phyloP scores from a whole-genome alignment of 1,140 invertebrate genomes.

The Pectinophora gossypiella region DNA sequence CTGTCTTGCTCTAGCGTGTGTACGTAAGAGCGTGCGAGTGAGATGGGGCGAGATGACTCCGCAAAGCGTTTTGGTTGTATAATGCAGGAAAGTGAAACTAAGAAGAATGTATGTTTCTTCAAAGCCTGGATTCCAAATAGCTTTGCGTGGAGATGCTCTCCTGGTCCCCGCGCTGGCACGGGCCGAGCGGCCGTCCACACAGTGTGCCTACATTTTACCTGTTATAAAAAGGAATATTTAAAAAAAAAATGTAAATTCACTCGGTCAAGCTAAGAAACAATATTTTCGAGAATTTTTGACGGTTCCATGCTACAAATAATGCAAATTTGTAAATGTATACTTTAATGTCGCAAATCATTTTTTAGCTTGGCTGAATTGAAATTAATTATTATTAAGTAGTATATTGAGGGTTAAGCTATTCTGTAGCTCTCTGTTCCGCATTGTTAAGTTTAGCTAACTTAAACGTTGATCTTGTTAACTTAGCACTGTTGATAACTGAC shows the following conservation, averaged over 20 bases:
- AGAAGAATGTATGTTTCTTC: too few relatives aligned
- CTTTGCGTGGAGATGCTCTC: too few relatives aligned
- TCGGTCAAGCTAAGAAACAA: slow-evolving; percentile 19
- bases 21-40: too few relatives aligned
- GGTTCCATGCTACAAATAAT: background rate
- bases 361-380: slow-evolving; percentile 15
- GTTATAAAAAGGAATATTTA: slow-evolving; percentile 20
- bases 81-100: too few relatives aligned
- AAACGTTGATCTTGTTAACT: slow-evolving; percentile 13
- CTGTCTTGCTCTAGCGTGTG: background rate
- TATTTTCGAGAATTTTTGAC: background rate
- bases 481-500: background rate
- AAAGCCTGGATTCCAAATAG: too few relatives aligned
- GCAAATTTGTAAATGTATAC: too few relatives aligned
- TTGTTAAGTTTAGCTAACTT: slow-evolving; percentile 20
- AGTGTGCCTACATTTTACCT: slow-evolving; percentile 36
- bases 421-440: slow-evolving; percentile 15
- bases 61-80: too few relatives aligned
- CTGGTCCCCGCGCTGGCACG: slow-evolving; percentile 31
- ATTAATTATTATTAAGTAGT: background rate
- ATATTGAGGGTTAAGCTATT: background rate
- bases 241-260: slow-evolving; percentile 16
- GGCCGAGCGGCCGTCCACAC: slow-evolving; percentile 45
- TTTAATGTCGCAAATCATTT: background rate
- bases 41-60: too few relatives aligned